A percentile compares a stretch with the other conserved stretches of the same genome.
Evolutionary conservation across 2,113 vertebrate genomes (phyloP).

Genomic region (Lepus europaeus): DNA sequence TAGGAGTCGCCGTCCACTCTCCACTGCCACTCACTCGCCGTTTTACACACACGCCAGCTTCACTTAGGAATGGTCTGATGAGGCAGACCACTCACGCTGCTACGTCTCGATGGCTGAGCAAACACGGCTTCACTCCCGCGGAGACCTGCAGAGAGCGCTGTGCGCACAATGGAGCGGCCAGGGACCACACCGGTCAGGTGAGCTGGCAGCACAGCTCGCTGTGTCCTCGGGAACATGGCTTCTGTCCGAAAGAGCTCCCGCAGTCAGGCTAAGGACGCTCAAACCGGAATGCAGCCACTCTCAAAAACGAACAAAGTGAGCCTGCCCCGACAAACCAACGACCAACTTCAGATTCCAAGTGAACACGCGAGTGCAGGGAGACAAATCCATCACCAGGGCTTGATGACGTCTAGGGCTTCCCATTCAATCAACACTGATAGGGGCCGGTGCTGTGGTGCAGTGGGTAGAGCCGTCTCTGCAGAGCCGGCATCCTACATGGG

Average conservation of each 20-base stretch:
- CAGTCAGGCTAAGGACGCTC: background rate
- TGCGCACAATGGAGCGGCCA: background rate
- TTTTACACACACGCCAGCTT: background rate
- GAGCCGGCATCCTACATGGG: too few relatives aligned
- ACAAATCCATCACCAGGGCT: background rate
- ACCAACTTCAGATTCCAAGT: background rate
- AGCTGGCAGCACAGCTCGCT: background rate
- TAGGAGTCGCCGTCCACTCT: background rate
- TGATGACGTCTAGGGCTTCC: background rate
- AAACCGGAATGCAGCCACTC: background rate
- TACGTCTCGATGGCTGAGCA: background rate
- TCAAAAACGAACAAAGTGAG: background rate
- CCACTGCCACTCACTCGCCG: too few relatives aligned
- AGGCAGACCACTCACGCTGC: background rate
- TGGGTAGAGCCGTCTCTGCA: too few relatives aligned
- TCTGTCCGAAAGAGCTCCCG: background rate
- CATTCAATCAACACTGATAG: background rate
- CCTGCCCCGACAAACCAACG: background rate
- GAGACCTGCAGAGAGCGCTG: too few relatives aligned
- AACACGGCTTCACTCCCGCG: background rate
- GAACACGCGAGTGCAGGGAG: background rate
- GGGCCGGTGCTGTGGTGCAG: too few relatives aligned
- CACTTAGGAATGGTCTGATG: background rate
- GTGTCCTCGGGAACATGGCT: background rate
- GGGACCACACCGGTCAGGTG: background rate